Base-by-base conservation (phyloP, 2,113 vertebrate species). In the Empidonax traillii region DNA sequence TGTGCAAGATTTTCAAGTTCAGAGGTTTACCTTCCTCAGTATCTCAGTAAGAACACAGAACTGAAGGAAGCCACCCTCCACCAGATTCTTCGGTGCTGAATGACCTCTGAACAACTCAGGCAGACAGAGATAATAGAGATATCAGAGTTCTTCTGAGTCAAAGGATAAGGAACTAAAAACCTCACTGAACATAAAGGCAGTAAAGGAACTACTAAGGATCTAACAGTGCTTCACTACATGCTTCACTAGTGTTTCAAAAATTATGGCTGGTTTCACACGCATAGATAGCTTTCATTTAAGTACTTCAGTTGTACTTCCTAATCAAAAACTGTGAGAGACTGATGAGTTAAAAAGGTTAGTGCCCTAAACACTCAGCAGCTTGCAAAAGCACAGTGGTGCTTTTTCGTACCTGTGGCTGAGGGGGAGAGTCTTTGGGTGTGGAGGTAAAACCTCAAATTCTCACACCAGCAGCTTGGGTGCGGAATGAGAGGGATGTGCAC, bases 291-390 rank as follows among this genome's bases (percentile, higher is more conserved):
- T 37, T 65, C 43, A 66, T 35, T 65, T 39, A 51, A 73, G 20
- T 63, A n/a, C 17, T 59, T 68, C 14, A 65, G 44, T 43, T 55
- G 18, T 35, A 61, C 61, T 73, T 80, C 35, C 14, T 68, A 59
- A 80, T 68, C 10, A 77, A 84, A 89, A 61, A 65, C 8, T 65
- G 30, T 31, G n/a, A 83, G n/a, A 68, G n/a, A 55, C n/a, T 14
- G 37, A 35, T 27, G 27, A 47, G 28, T 55, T 22, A 27, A 37
- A 68, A 52, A 82, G 53, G 11, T 47, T 41, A 75, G 62, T 61
- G 46, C 6, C 19, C 28, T 13, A 0, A 1, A 67, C 24, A 53
- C 10, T 17, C 12, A 14, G 19, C 13, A 39, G 28, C 39, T 61
- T 61, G 13, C 71, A 61, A 75, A 68, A 53, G n/a, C 20, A 53